Evolutionary conservation across 2,797 vertebrate genomes (phyloP).

Genomic region (Telmatherina bonti): DNA sequence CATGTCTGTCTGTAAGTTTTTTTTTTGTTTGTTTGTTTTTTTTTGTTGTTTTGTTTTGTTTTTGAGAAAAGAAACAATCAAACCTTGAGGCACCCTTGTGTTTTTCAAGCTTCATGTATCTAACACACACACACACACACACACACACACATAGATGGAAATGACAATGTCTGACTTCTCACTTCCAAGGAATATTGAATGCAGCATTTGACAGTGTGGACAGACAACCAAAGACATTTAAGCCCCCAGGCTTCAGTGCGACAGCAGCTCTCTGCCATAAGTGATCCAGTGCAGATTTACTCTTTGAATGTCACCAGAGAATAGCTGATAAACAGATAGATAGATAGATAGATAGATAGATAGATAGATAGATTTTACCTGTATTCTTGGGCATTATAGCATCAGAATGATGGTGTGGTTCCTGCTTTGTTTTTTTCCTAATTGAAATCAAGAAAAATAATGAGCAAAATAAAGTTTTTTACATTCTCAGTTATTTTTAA

Average conservation of each 20-base stretch:
- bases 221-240: conserved; percentile 34
- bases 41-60: no score
- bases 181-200: neutral
- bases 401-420: no score
- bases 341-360: no score
- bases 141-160: conserved; percentile 1
- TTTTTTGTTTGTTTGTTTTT: no score
- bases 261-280: conserved; percentile 34
- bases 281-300: conserved; percentile 43
- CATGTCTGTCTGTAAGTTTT: neutral
- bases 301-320: conserved; percentile 52
- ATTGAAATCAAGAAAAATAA: no score
- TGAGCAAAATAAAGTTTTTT: no score
- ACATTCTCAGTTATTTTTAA: no score
- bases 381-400: no score
- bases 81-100: neutral
- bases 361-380: no score
- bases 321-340: no score
- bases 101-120: neutral
- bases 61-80: neutral
- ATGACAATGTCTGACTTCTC: neutral
- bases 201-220: conserved; percentile 47
- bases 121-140: no score
- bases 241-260: conserved; percentile 24
- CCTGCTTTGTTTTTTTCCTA: no score